phyloP scores from a whole-genome alignment of 2,113 vertebrate species.

The Suricata suricatta region DNA sequence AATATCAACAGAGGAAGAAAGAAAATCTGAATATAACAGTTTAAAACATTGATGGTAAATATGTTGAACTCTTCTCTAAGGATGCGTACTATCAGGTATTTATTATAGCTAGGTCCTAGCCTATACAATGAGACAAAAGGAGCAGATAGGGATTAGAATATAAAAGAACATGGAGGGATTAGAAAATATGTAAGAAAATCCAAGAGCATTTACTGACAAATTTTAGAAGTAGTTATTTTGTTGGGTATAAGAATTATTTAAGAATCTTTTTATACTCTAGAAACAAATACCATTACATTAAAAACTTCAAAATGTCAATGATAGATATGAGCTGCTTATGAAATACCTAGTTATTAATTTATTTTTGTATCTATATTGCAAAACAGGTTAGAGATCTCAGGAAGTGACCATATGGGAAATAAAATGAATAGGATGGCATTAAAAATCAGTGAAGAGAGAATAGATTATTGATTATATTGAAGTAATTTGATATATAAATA shows the following conservation, averaged over 20 bases:
- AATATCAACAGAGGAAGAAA: not conserved
- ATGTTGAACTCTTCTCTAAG: not conserved
- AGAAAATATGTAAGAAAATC: not conserved
- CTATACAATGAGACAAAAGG: not conserved
- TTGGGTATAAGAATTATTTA: conserved; percentile 19
- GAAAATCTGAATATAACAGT: not conserved
- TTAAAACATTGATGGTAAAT: not conserved
- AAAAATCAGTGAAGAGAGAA: not conserved
- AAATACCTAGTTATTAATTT: not conserved
- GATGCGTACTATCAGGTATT: not conserved
- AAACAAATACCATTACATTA: not conserved
- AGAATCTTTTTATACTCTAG: not conserved
- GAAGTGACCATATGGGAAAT: not conserved
- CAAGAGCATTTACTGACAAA: not conserved
- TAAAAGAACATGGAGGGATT: not conserved
- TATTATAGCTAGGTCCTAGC: not conserved
- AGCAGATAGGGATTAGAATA: not conserved
- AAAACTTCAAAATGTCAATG: not conserved
- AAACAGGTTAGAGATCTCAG: not conserved
- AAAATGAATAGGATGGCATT: not conserved
- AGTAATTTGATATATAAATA: not conserved
- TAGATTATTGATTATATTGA: not conserved
- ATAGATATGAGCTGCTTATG: not conserved
- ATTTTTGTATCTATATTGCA: conserved; percentile 29
- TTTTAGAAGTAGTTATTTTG: conserved; percentile 1